Base-by-base conservation (phyloP, 2,888 invertebrate genomes). In the Apodemia zela region DNA sequence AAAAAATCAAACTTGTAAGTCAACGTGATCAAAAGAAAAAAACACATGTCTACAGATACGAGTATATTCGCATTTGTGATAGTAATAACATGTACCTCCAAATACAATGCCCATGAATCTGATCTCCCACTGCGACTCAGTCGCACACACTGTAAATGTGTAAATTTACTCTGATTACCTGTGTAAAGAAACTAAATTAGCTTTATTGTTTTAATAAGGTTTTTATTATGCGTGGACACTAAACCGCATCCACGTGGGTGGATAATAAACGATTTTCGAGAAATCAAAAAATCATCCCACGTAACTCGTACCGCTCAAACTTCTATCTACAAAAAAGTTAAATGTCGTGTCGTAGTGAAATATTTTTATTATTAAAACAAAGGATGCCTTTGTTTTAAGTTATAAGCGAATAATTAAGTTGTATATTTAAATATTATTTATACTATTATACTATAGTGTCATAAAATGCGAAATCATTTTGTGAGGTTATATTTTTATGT, bases 351-450 rank as follows among this genome's bases (percentile, higher is more conserved):
- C 74, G 72, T 72, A 74, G 75, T 77, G 73, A 82, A 78, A 80
- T 79, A 81, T 81, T 87, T 84, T 86, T 85, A 82, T 81, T 76
- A 75, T 74, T 80, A 81, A 79, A 76, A 80, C 78, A 81, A 78
- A 72, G 71, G 71, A 75, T 76, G 74, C 73, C 74, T 70, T 63
- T 66, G 72, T 45, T 42, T 29, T 66, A 77, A 73, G 68, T 54
- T n/a, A 72, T 25, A 59, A 66, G 75, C 35, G 58, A 35, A 38
- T 15, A 42, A 42, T 42, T n/a, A 42, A 42, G 13, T 42, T 42
- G 13, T 5, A 15, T 42, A 13, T 15, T 15, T 42, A 15, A 42
- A 42, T 38, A 3, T 33, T 33, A 33, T 33, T 29, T 29, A 29
- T n/a, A 29, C 29, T 4, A 4, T 29, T 5, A 29, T 29, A 29